These are phyloP conservation scores for Leptopilina syphax DNA, from an alignment of 2,888 invertebrate species.

Conservation along the genomic window DNA sequence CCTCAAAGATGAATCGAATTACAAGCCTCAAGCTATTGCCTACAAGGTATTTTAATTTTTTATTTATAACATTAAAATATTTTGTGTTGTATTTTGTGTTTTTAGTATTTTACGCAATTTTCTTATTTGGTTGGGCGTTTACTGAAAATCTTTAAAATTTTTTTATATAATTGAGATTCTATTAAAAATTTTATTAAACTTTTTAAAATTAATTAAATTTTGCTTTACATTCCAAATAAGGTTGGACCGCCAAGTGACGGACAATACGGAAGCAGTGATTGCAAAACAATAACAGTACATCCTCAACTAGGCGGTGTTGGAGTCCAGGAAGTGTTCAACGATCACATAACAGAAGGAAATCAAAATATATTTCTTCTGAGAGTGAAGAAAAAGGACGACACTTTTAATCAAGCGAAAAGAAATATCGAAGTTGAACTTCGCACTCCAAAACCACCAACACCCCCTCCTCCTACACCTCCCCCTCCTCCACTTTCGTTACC, in stretches of 20 bases:
- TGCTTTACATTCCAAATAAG: slow-evolving; percentile 40
- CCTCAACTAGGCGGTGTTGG: slow-evolving; percentile 60
- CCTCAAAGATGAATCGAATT: slow-evolving; percentile 57
- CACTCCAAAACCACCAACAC: slow-evolving; percentile 65
- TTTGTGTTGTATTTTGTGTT: neutral
- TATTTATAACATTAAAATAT: neutral
- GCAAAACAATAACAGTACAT: slow-evolving; percentile 67
- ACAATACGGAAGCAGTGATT: slow-evolving; percentile 57
- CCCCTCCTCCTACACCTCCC: slow-evolving; percentile 47
- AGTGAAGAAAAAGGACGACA: slow-evolving; percentile 66
- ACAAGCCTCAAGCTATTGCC: slow-evolving; percentile 63
- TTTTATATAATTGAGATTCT: too few relatives aligned
- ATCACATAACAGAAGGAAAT: slow-evolving; percentile 66
- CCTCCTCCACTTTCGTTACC: slow-evolving; percentile 32
- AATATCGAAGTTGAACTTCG: slow-evolving; percentile 71
- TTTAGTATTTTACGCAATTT: too few relatives aligned
- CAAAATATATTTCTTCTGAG: slow-evolving; percentile 68
- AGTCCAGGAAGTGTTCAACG: slow-evolving; percentile 67
- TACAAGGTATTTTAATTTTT: slow-evolving; percentile 59
- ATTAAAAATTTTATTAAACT: too few relatives aligned
- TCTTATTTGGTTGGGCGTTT: too few relatives aligned
- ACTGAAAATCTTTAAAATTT: too few relatives aligned
- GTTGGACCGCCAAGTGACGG: slow-evolving; percentile 57
- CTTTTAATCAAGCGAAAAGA: slow-evolving; percentile 55
- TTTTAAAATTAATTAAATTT: too few relatives aligned